Evolutionary conservation across 2,888 invertebrate genomes (phyloP), one percentile per base, ranked within the genome.

Genomic region (Hetaerina titia): DNA sequence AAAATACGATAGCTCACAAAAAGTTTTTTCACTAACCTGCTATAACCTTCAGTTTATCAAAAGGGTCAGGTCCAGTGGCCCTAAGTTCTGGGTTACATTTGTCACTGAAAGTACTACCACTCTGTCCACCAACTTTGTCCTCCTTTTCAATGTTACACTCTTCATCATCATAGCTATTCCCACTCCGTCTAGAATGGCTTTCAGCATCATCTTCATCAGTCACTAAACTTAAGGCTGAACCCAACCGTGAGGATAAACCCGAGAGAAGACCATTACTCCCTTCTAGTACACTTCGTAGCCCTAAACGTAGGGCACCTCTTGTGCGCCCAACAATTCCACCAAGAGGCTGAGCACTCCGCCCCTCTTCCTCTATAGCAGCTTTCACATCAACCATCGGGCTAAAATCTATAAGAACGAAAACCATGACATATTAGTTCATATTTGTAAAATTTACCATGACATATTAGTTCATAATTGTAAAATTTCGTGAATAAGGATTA

Each of bases 41-140:
- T 96, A 96, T 97, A 95, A 96, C 96, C 95, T 96, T 96, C 57
- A 97, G 96, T 96, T 97, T 97, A 81, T 97, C 97, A 95, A 96
- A 97, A 31, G 97, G 97, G 96, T 97, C 97, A 0, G 97, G 97
- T 8, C 97, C 97, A 19, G 96, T 96, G 4, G 97, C 97, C 95
- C 96, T 96, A 64, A 97, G 96, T 92, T 92, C 92, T 64, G 92
- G 19, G n/a, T 92, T 92, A 7, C 64, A 64, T 56, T 92, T 92
- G 6, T 92, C 92, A 92, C 92, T 92, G 8, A 45, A 74, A 8
- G 69, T 92, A 69, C 92, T 92, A 69, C 74, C 69, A 74, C 69
- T 92, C 17, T 56, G 45, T 15, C 56, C 74, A 64, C 90, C 63
- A 22, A 90, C 64, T 56, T 92, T 92, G 13, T 74, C 69, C 69